Conservation (phyloP, 2,113 vertebrate genomes). For the Macaca mulatta region DNA sequence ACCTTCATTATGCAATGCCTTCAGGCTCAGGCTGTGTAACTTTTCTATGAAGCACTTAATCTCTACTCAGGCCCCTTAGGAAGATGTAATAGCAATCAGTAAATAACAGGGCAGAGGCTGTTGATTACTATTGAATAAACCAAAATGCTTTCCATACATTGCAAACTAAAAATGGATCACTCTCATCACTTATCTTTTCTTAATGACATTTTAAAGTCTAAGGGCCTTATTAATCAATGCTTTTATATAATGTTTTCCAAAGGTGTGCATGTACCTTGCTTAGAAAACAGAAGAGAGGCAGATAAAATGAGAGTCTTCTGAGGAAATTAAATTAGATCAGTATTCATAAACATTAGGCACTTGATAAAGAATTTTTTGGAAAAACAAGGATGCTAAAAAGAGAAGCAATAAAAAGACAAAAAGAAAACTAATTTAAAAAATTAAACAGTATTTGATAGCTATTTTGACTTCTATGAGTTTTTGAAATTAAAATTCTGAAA, state of each 20-base stretch:
- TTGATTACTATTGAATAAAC: slow-evolving; percentile 75
- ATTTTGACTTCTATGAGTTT: background rate
- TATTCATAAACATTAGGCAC: slow-evolving; percentile 50
- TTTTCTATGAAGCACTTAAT: slow-evolving; percentile 62
- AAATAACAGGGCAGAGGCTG: slow-evolving; percentile 61
- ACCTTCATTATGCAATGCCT: slow-evolving; percentile 75
- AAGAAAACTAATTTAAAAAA: background rate
- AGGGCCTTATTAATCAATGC: slow-evolving; percentile 49
- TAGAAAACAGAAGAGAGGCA: background rate
- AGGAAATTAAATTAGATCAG: slow-evolving; percentile 19
- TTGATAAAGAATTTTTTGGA: background rate
- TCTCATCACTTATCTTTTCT: slow-evolving; percentile 39
- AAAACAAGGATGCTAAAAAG: background rate
- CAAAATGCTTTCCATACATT: slow-evolving; percentile 59
- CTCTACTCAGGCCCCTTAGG: slow-evolving; percentile 52
- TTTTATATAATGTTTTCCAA: slow-evolving; percentile 42
- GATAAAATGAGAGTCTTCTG: background rate
- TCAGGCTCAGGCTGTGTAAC: slow-evolving; percentile 48
- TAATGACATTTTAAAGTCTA: slow-evolving; percentile 68
- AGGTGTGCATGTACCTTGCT: slow-evolving; percentile 25
- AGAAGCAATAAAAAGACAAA: background rate
- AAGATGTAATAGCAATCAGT: slow-evolving; percentile 65
- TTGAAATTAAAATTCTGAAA: background rate
- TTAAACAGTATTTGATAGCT: background rate
- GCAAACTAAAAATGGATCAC: slow-evolving; percentile 61